Percentiles rank a stretch among this genome's conserved stretches.
Conservation (phyloP, 2,888 invertebrate genomes). For the Acanthopleura granulata region DNA sequence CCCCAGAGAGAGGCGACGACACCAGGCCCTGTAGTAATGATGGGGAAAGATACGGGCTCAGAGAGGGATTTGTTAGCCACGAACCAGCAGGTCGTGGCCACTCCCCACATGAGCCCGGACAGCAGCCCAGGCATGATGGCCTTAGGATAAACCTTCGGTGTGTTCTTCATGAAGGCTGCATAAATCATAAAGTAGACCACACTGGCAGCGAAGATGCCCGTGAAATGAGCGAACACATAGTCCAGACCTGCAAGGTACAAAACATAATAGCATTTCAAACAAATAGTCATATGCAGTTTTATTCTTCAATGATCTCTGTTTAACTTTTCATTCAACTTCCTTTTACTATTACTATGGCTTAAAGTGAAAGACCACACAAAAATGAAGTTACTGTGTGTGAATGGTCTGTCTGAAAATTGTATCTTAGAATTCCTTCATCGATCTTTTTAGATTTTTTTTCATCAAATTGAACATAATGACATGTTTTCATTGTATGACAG, state of each 20-base stretch:
- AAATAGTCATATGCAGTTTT: neutral
- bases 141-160: slow-evolving; percentile 67
- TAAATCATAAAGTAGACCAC: slow-evolving; percentile 69
- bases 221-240: slow-evolving; percentile 71
- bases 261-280: neutral
- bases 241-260: slow-evolving; percentile 60
- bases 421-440: no score
- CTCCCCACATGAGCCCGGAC: slow-evolving; percentile 71
- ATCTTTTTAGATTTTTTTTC: no score
- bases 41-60: slow-evolving; percentile 71
- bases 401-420: no score
- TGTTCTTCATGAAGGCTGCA: slow-evolving; percentile 62
- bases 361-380: no score
- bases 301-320: no score
- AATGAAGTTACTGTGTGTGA: no score
- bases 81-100: slow-evolving; percentile 71
- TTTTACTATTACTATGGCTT: no score
- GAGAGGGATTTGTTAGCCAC: slow-evolving; percentile 71
- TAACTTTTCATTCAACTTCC: no score
- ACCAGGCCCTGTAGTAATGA: slow-evolving; percentile 70
- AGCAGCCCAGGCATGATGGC: slow-evolving; percentile 70
- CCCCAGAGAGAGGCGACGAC: slow-evolving; percentile 71
- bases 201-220: slow-evolving; percentile 69
- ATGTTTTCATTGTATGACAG: no score
- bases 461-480: no score